Percentiles rank a stretch among this genome's conserved stretches.
Conservation (phyloP, 2,113 vertebrate genomes). For the Paracanthobrama guichenoti region DNA sequence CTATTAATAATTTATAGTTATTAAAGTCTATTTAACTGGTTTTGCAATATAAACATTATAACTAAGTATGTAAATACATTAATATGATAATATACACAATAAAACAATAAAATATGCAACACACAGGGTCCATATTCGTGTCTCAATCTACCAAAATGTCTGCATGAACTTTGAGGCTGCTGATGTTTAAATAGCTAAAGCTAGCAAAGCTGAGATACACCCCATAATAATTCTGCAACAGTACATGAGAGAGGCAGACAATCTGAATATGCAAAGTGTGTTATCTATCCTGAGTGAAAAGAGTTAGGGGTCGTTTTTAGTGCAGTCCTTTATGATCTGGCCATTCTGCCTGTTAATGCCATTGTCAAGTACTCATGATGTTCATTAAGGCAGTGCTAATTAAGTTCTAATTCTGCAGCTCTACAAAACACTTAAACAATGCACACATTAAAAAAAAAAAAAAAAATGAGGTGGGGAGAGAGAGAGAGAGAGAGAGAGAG, state of each 20-base stretch:
- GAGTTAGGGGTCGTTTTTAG: not conserved
- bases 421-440: not conserved
- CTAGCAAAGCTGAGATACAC: constrained; percentile 33
- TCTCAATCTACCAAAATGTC: not conserved
- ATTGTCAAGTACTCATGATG: constrained; percentile 14
- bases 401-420: not conserved
- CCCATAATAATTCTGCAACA: constrained; percentile 37
- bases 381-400: constrained; percentile 50
- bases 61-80: not conserved
- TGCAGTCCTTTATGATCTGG: constrained; percentile 7
- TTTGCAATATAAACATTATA: not conserved
- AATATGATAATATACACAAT: not conserved
- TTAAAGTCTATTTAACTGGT: too few relatives aligned
- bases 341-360: constrained; percentile 10
- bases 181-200: constrained; percentile 5
- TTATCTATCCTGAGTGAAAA: constrained; percentile 8
- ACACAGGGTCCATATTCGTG: not conserved
- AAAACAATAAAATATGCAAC: not conserved
- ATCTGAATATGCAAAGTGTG: not conserved
- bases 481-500: too few relatives aligned
- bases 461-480: not conserved
- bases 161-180: not conserved
- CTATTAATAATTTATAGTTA: too few relatives aligned
- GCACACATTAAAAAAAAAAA: constrained; percentile 11
- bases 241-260: not conserved